phyloP scores from a whole-genome alignment of 1,140 invertebrate species.

The Frieseomelitta varia region DNA sequence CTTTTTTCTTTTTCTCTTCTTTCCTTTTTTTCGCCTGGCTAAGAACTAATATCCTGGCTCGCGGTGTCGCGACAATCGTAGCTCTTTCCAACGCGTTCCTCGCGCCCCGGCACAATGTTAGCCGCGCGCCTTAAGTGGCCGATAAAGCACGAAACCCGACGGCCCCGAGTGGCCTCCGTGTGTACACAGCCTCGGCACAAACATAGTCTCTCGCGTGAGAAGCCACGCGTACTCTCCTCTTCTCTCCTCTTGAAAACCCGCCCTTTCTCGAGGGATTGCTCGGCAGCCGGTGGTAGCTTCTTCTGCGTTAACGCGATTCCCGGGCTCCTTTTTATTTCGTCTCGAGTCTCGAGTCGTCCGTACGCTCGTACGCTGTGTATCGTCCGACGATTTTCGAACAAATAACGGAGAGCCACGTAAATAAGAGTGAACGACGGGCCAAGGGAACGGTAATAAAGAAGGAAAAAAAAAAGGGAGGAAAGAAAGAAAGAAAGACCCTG shows the following conservation, averaged over 20 bases:
- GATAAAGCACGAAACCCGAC: constrained; percentile 52
- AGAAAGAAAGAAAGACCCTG: too few relatives aligned
- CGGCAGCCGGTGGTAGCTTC: not conserved
- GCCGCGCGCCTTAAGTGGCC: constrained; percentile 36
- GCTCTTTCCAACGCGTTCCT: constrained; percentile 22
- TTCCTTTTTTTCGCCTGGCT: too few relatives aligned
- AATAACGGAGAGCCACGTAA: constrained; percentile 6
- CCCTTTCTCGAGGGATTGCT: constrained; percentile 4
- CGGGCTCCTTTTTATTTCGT: not conserved
- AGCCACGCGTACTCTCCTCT: not conserved
- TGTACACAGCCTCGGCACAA: constrained; percentile 8
- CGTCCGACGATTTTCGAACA: constrained; percentile 13
- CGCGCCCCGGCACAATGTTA: constrained; percentile 11
- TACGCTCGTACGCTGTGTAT: not conserved
- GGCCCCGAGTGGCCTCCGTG: constrained; percentile 11
- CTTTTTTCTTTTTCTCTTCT: not conserved
- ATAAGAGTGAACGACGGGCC: not conserved
- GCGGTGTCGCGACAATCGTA: constrained; percentile 24
- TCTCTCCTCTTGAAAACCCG: constrained; percentile 9
- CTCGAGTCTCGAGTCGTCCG: not conserved
- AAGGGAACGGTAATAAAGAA: not conserved
- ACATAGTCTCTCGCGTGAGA: not conserved
- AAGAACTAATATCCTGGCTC: constrained; percentile 6
- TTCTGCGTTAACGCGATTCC: constrained; percentile 14
- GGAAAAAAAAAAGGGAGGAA: too few relatives aligned